Conservation (phyloP, 2,113 vertebrate species). For the Coracopsis vasa region DNA sequence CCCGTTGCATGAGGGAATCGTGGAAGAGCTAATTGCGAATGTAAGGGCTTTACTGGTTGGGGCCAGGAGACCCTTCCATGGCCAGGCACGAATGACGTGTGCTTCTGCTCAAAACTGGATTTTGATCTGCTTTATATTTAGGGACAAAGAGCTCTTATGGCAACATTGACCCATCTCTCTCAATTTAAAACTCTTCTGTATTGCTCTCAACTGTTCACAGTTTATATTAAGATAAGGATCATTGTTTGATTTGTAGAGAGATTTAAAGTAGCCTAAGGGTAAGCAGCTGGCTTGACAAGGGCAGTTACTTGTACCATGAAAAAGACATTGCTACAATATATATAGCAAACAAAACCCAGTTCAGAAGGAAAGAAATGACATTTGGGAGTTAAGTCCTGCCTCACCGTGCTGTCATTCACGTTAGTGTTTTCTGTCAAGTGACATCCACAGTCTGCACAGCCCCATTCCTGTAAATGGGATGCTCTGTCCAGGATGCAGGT, state of each 20-base stretch:
- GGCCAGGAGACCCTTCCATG: not conserved
- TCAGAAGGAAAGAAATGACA: not conserved
- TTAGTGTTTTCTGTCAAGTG: not conserved
- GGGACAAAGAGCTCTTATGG: not conserved
- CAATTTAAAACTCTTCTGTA: not conserved
- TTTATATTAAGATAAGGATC: conserved; percentile 40
- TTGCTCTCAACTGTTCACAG: not conserved
- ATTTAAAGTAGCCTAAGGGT: conserved; percentile 41
- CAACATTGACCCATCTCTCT: not conserved
- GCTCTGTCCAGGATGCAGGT: not conserved
- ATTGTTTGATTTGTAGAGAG: conserved; percentile 22
- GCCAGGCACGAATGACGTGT: not conserved
- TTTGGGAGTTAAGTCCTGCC: not conserved
- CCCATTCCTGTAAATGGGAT: not conserved
- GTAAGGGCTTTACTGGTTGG: not conserved
- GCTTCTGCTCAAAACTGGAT: not conserved
- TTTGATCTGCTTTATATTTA: not conserved
- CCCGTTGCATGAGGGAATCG: rapidly evolving
- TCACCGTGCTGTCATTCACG: not conserved
- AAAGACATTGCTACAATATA: conserved; percentile 26
- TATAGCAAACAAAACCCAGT: not conserved
- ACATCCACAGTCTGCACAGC: not conserved
- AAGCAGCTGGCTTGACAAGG: not conserved
- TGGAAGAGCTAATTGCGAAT: rapidly evolving
- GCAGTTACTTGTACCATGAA: not conserved